phyloP scores from a whole-genome alignment of 2,888 invertebrate genomes.

The Ptychoptera albimana region DNA sequence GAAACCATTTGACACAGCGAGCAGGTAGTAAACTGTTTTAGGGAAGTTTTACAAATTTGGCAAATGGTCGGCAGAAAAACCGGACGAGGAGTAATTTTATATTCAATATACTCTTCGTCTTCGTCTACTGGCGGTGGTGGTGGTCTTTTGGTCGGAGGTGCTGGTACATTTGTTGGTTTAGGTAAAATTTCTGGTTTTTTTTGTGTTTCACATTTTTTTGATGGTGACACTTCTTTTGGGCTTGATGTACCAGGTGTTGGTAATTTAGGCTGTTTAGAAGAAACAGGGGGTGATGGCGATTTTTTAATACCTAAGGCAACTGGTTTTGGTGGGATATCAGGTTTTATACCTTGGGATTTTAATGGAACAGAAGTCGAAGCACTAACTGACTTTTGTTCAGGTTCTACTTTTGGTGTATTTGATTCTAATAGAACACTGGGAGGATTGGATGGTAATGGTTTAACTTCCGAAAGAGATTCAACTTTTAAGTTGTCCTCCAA shows the following conservation, averaged over 20 bases:
- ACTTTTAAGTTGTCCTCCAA: no score
- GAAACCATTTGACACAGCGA: slow-evolving; percentile 41
- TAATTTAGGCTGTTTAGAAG: background rate
- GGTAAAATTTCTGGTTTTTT: slow-evolving; percentile 3
- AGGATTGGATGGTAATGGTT: no score
- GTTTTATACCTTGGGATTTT: background rate
- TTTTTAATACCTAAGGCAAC: slow-evolving; percentile 2
- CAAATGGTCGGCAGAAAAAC: slow-evolving; percentile 46
- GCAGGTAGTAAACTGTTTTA: slow-evolving; percentile 25
- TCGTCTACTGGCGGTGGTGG: slow-evolving; percentile 20
- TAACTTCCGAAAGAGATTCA: no score
- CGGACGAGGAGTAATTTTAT: slow-evolving; percentile 47
- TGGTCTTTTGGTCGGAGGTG: background rate
- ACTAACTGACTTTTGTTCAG: no score
- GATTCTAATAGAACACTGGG: no score
- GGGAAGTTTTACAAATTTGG: slow-evolving; percentile 32
- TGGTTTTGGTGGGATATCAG: slow-evolving; percentile 6
- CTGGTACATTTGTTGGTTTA: slow-evolving; percentile 1
- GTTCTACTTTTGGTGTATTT: no score
- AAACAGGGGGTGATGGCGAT: background rate
- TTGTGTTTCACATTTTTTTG: background rate
- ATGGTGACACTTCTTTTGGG: background rate
- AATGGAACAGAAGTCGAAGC: no score
- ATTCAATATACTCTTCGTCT: slow-evolving; percentile 42
- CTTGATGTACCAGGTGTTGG: background rate